Base-by-base conservation (phyloP, 2,113 vertebrate species). In the Tiliqua scincoides region DNA sequence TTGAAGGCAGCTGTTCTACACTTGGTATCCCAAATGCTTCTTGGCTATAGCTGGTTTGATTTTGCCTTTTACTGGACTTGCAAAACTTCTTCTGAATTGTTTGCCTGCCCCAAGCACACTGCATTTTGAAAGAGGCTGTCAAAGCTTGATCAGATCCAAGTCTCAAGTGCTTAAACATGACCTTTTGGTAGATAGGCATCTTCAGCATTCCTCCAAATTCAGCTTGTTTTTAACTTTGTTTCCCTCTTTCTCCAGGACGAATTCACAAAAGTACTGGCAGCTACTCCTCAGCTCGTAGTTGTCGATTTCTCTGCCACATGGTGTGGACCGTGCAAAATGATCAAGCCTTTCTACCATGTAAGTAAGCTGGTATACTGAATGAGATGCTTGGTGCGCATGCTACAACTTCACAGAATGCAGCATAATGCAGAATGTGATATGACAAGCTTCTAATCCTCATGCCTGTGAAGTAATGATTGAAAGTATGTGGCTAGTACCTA, bases 221-320 rank as follows among this genome's bases (percentile, higher is more conserved):
- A 35, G 20, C 43, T 84, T 7, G 2, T 20, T 71, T 32, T 32
- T 14, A 70, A 70, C n/a, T 32, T 30, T n/a, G 2, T 48, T 52
- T 76, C 59, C 27, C 1, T 48, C 4, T 61, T 74, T 83, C 54
- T 86, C 37, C 59, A 99, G 99, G 2, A 4, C 0, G 95, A 95
- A 2, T 98, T 99, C 79, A 14, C 95, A 0, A 0, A 10, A 0
- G 91, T 92, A 63, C 92, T 99, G 93, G 15, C 15, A 0, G 7
- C 82, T 0, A 97, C 97, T 27, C 37, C 83, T 0, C 98, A 97
- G 61, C 96, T 99, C 43, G 82, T 99, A 62, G 97, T 98, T 1
- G 96, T 99, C 70, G 98, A 99, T 91, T 99, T 99, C 92, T 97
- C 98, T 0, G 98, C 98, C 12, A 93, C 94, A 0, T 99, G 99